phyloP scores from a whole-genome alignment of 2,797 vertebrate genomes.

The Malurus leucopterus region DNA sequence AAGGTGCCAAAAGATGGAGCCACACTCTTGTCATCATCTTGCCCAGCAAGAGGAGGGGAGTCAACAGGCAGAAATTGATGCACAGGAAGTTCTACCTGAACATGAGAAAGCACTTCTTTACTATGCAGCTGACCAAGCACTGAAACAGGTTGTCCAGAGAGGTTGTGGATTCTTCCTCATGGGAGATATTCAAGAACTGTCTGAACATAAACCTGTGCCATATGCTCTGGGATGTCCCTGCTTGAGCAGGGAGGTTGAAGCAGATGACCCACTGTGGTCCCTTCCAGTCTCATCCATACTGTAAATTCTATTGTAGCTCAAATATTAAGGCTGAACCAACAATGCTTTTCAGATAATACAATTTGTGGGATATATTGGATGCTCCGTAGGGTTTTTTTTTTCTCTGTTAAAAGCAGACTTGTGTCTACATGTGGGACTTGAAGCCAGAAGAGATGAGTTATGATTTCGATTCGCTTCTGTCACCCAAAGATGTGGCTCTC shows the following conservation, averaged over 20 bases:
- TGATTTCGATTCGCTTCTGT: not conserved
- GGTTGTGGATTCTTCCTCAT: not conserved
- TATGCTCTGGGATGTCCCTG: not conserved
- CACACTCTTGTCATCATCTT: not conserved
- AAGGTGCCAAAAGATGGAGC: not conserved
- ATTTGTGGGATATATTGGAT: not conserved
- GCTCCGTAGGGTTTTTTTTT: not conserved
- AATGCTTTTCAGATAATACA: not conserved
- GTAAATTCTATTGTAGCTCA: not conserved
- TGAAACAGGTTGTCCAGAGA: not conserved
- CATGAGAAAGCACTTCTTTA: not conserved
- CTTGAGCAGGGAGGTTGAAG: not conserved
- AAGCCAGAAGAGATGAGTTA: not conserved
- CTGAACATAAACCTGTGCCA: not conserved
- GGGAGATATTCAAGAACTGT: not conserved
- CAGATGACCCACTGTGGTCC: not conserved
- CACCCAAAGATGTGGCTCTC: not conserved
- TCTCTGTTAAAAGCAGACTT: not conserved
- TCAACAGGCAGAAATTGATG: not conserved
- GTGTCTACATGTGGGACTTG: not conserved
- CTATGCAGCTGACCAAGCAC: fast-evolving
- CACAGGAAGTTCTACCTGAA: not conserved
- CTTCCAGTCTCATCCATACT: not conserved
- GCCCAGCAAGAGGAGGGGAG: not conserved
- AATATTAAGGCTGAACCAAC: not conserved